phyloP scores from a whole-genome alignment of 2,113 vertebrate species.

The Megalops atlanticus region DNA sequence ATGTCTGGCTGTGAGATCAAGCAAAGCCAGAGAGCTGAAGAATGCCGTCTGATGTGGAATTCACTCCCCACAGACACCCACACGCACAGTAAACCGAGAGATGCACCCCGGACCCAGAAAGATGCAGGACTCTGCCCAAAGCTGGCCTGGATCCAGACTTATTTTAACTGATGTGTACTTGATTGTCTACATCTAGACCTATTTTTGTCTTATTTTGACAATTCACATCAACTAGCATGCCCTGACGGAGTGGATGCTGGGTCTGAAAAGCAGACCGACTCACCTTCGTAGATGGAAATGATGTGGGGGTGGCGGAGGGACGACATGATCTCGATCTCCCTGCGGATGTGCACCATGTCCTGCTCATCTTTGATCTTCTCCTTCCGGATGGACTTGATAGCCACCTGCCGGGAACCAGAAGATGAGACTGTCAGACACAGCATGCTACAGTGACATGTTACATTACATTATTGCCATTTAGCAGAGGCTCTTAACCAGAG shows the following conservation, averaged over 20 bases:
- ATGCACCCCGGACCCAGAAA: too few relatives aligned
- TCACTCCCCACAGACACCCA: slow-evolving; percentile 36
- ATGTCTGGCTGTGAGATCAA: slow-evolving; percentile 75
- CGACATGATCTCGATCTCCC: slow-evolving; percentile 99
- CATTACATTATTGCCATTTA: too few relatives aligned
- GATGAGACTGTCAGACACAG: not conserved
- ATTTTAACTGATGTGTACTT: not conserved
- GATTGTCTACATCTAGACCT: too few relatives aligned
- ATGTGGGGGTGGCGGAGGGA: slow-evolving; percentile 97
- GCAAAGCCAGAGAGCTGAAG: slow-evolving; percentile 60
- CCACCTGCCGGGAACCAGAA: slow-evolving; percentile 78
- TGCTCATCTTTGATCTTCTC: slow-evolving; percentile 99
- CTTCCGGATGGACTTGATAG: slow-evolving; percentile 98
- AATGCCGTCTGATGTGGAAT: slow-evolving; percentile 67
- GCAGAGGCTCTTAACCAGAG: too few relatives aligned
- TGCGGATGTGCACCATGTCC: slow-evolving; percentile 98
- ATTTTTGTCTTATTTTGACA: too few relatives aligned
- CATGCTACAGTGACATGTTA: too few relatives aligned
- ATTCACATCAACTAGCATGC: too few relatives aligned
- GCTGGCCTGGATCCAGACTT: too few relatives aligned
- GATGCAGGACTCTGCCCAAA: not conserved
- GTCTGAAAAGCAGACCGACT: slow-evolving; percentile 42
- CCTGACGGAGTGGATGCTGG: not conserved
- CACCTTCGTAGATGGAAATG: slow-evolving; percentile 99
- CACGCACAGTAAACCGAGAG: slow-evolving; percentile 15